Percentiles rank a stretch among this genome's conserved stretches.
phyloP scores from a whole-genome alignment of 2,888 invertebrate species.

The Megalurothrips usitatus region DNA sequence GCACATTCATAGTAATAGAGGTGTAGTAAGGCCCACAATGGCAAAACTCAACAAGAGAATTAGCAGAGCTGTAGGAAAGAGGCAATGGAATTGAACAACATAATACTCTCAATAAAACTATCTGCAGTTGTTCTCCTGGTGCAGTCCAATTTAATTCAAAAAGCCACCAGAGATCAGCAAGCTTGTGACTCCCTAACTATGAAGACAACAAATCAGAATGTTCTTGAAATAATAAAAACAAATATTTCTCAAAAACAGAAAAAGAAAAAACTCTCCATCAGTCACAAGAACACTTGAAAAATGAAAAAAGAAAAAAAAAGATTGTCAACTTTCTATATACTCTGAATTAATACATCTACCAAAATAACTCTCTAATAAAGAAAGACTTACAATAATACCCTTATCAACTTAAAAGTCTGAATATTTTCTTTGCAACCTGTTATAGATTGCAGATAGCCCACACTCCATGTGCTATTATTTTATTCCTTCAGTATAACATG shows the following conservation, averaged over 20 bases:
- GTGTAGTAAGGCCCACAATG: background rate
- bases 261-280: slow-evolving; percentile 9
- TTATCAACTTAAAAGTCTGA: slow-evolving; percentile 5
- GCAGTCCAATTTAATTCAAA: background rate
- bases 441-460: background rate
- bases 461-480: background rate
- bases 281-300: slow-evolving; percentile 4
- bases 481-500: background rate
- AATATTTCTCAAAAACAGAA: background rate
- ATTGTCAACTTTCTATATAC: slow-evolving; percentile 25
- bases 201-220: background rate
- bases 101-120: background rate
- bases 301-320: background rate
- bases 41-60: background rate
- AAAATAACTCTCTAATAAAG: background rate
- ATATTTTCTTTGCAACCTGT: background rate
- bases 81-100: background rate
- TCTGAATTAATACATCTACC: slow-evolving; percentile 20
- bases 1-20: slow-evolving; percentile 7
- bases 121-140: background rate
- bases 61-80: background rate
- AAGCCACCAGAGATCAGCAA: slow-evolving; percentile 15
- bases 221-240: slow-evolving; percentile 11
- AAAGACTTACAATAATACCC: slow-evolving; percentile 17
- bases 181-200: background rate